Percentiles rank a stretch among this genome's conserved stretches.
These are phyloP conservation scores for Oscheius myriophilus DNA, from an alignment of 2,888 invertebrate species.

Conservation along the genomic window DNA sequence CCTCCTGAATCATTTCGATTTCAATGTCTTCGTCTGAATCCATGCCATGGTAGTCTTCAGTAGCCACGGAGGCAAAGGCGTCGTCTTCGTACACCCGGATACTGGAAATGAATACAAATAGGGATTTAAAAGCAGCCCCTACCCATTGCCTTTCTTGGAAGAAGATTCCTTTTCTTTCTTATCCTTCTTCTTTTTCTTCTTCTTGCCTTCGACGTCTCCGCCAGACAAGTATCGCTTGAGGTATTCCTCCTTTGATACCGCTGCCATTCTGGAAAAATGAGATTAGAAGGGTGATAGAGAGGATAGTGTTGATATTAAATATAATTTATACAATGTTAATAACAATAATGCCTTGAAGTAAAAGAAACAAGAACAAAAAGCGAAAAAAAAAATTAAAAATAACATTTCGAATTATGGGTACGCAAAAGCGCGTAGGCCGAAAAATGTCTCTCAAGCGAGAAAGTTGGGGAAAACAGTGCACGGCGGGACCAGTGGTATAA, in stretches of 20 bases:
- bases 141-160: slow-evolving; percentile 21
- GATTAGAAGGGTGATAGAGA: not conserved
- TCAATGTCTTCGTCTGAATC: slow-evolving; percentile 47
- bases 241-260: slow-evolving; percentile 45
- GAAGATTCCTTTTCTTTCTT: not conserved
- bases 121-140: not conserved
- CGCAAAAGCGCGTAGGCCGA: too few species aligned
- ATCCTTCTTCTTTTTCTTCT: slow-evolving; percentile 43
- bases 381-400: too few species aligned
- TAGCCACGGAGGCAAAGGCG: slow-evolving; percentile 50
- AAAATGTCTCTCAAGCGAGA: too few species aligned
- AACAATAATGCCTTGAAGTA: too few species aligned
- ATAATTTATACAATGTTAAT: too few species aligned
- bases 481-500: too few species aligned
- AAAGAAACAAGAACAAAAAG: too few species aligned
- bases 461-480: too few species aligned
- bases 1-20: slow-evolving; percentile 42
- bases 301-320: too few species aligned
- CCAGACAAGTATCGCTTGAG: slow-evolving; percentile 44
- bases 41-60: slow-evolving; percentile 30
- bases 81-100: slow-evolving; percentile 58
- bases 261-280: slow-evolving; percentile 31
- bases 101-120: slow-evolving; percentile 34
- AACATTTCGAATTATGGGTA: too few species aligned
- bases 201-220: slow-evolving; percentile 37